A percentile compares a stretch with the other conserved stretches of the same genome.
Conservation (phyloP, 2,113 vertebrate species). For the Lichenostomus cassidix region DNA sequence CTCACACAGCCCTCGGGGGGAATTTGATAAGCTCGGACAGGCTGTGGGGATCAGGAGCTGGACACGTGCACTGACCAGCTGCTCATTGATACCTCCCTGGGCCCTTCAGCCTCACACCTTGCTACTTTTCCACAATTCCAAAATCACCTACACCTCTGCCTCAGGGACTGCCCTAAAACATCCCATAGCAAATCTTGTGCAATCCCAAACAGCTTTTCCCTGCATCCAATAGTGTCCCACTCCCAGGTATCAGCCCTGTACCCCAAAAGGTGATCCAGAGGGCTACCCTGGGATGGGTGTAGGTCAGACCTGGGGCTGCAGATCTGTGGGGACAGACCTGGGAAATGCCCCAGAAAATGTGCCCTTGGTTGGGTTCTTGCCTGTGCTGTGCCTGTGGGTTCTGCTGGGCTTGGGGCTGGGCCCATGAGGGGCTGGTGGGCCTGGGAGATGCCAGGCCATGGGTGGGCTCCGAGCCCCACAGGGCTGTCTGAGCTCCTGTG, state of each 20-base stretch:
- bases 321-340: not conserved
- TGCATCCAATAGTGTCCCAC: not conserved
- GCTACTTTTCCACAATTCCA: not conserved
- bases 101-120: not conserved
- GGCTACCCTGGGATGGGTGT: not conserved
- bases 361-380: not conserved
- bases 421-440: not conserved
- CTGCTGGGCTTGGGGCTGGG: fast-evolving
- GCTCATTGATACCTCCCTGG: too few species aligned
- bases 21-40: fast-evolving
- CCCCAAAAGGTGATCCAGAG: fast-evolving
- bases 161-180: not conserved
- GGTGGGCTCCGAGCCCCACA: too few species aligned
- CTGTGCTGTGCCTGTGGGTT: not conserved
- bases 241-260: too few species aligned
- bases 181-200: not conserved
- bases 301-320: not conserved
- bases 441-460: not conserved
- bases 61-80: fast-evolving
- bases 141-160: not conserved
- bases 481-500: not conserved
- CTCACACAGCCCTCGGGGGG: not conserved
- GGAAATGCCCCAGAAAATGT: not conserved
- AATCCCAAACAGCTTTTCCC: not conserved
- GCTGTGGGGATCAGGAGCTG: fast-evolving